Conservation (phyloP, 2,888 invertebrate genomes). For the Achlya flavicornis region DNA sequence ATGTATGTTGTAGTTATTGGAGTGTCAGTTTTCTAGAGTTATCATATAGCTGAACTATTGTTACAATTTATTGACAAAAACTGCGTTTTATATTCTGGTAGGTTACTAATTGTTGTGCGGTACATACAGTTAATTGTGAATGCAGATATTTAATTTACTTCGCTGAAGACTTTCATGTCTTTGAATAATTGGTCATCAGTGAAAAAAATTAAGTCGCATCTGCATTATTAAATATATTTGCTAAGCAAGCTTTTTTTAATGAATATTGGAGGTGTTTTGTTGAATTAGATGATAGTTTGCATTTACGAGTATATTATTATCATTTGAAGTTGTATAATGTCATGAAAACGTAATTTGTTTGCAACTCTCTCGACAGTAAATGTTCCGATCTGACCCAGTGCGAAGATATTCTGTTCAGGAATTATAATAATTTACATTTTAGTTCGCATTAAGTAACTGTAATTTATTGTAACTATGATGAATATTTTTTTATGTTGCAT, state of each 20-base stretch:
- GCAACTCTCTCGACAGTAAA: conserved; percentile 38
- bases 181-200: conserved; percentile 16
- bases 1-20: not conserved
- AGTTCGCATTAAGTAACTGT: conserved; percentile 81
- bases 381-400: conserved; percentile 52
- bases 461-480: conserved; percentile 83
- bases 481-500: conserved; percentile 85
- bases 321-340: conserved; percentile 39
- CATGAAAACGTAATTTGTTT: conserved; percentile 64
- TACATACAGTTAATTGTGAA: conserved; percentile 48
- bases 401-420: conserved; percentile 63
- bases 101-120: conserved; percentile 59
- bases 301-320: conserved; percentile 54
- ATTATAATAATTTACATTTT: conserved; percentile 74
- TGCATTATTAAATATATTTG: conserved; percentile 40
- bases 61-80: conserved; percentile 29
- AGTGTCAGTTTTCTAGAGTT: conserved; percentile 6
- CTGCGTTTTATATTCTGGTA: conserved; percentile 42
- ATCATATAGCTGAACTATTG: conserved; percentile 34
- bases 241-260: conserved; percentile 64
- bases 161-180: not conserved
- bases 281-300: conserved; percentile 63
- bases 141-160: conserved; percentile 30
- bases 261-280: conserved; percentile 54
- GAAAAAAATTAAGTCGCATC: conserved; percentile 21